phyloP scores from a whole-genome alignment of 1,140 invertebrate species.

The Delia radicum region DNA sequence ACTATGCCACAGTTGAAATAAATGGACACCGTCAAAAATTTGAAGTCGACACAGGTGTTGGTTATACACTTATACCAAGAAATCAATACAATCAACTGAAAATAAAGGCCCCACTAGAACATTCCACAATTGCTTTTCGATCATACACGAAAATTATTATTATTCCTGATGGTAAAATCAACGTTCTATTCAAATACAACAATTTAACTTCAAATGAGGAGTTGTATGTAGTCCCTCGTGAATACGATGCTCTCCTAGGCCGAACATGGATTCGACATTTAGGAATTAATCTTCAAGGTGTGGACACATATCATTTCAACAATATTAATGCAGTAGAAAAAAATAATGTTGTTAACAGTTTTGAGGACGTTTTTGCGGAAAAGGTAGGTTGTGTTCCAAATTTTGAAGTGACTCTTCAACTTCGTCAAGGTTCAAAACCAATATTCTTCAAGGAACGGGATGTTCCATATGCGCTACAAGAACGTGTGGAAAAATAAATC shows the following conservation, averaged over 20 bases:
- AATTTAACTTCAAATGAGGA: not conserved
- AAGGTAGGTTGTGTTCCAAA: not conserved
- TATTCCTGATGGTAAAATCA: not conserved
- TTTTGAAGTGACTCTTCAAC: not conserved
- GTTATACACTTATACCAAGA: not conserved
- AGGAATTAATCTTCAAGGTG: not conserved
- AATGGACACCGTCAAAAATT: not conserved
- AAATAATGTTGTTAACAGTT: not conserved
- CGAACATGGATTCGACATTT: slow-evolving; percentile 1
- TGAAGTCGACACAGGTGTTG: not conserved
- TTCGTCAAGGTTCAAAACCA: not conserved
- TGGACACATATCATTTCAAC: not conserved
- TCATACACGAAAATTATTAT: not conserved
- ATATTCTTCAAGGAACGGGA: slow-evolving; percentile 12
- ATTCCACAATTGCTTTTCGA: not conserved
- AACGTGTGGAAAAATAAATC: not conserved
- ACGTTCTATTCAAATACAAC: not conserved
- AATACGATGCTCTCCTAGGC: not conserved
- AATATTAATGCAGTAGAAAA: not conserved
- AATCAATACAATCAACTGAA: not conserved
- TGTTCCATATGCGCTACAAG: not conserved
- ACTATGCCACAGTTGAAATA: not conserved
- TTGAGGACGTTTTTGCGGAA: not conserved
- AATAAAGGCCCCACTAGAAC: not conserved
- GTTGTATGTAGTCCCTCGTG: not conserved